Conservation (phyloP, 1,140 invertebrate species). For the Maconellicoccus hirsutus region DNA sequence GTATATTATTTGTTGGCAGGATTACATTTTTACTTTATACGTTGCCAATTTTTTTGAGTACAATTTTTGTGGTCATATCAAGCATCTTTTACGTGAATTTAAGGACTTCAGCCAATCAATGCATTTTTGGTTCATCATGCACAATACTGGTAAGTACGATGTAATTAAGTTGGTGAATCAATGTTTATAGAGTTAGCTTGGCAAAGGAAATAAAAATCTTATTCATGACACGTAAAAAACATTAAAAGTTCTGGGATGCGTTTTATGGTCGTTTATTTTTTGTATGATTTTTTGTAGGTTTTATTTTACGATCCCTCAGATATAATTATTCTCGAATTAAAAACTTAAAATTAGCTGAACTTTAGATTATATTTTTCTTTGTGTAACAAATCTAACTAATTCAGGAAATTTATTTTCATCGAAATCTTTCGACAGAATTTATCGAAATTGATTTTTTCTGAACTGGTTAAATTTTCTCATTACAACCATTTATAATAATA, state of each 20-base stretch:
- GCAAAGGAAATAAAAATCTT: not conserved
- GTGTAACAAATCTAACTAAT: not conserved
- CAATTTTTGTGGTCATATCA: not conserved
- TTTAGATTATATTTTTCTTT: not conserved
- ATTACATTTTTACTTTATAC: not conserved
- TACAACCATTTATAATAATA: too few relatives aligned
- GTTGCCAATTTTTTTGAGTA: not conserved
- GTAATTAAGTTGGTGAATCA: too few relatives aligned
- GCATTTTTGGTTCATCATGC: not conserved
- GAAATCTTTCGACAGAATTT: not conserved
- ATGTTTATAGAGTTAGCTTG: too few relatives aligned
- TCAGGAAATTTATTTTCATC: not conserved
- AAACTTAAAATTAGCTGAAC: not conserved
- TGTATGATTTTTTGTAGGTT: not conserved
- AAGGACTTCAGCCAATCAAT: not conserved
- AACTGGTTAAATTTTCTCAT: too few relatives aligned
- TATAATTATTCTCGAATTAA: not conserved
- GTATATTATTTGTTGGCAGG: not conserved
- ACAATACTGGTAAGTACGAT: not conserved
- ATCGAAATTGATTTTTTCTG: too few relatives aligned
- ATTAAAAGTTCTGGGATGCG: not conserved
- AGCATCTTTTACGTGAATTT: not conserved
- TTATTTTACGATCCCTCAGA: not conserved
- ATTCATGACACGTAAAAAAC: not conserved
- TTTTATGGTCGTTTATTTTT: not conserved